phyloP scores from a whole-genome alignment of 2,797 vertebrate species.

The Pelochelys cantorii region DNA sequence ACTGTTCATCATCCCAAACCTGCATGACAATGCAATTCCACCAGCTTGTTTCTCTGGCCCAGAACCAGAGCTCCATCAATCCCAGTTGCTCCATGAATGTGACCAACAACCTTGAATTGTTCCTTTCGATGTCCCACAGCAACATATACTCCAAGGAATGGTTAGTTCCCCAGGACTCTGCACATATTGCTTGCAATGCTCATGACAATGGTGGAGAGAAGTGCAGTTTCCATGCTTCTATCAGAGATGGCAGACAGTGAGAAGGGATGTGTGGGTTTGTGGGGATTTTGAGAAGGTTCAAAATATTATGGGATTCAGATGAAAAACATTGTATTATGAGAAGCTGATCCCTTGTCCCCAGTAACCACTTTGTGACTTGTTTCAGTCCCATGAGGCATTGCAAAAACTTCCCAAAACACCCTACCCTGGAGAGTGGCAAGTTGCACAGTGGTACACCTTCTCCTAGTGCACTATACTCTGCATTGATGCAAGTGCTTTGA shows the following conservation, averaged over 20 bases:
- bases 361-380: background rate
- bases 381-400: background rate
- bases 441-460: background rate
- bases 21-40: background rate
- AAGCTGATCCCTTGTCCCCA: background rate
- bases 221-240: background rate
- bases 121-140: background rate
- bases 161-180: background rate
- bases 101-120: background rate
- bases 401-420: background rate
- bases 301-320: background rate
- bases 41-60: background rate
- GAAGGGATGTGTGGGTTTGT: background rate
- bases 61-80: background rate
- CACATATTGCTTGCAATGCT: background rate
- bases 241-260: background rate
- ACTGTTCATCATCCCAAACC: background rate
- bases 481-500: background rate
- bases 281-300: background rate
- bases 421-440: background rate
- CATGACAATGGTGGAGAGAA: background rate
- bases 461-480: background rate
- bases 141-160: background rate
- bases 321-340: background rate
- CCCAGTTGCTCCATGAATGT: background rate